phyloP scores from a whole-genome alignment of 1,140 invertebrate species.

The Drosophila pandora region DNA sequence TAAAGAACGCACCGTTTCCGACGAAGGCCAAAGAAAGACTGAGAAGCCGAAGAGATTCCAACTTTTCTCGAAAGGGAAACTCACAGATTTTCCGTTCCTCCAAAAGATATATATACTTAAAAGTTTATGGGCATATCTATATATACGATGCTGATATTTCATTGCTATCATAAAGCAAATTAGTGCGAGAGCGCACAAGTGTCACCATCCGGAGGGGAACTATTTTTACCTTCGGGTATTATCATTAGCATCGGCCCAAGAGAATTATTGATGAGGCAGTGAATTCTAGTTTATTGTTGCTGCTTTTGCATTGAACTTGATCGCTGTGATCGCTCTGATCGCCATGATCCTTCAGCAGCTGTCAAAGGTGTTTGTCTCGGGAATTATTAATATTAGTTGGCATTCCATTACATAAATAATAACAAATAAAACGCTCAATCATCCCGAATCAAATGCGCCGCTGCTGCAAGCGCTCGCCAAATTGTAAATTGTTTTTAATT shows the following conservation, averaged over 20 bases:
- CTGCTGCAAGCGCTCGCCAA: constrained; percentile 26
- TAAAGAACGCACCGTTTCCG: constrained; percentile 64
- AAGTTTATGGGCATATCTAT: constrained; percentile 23
- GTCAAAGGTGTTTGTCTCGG: constrained; percentile 37
- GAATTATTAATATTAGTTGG: constrained; percentile 18
- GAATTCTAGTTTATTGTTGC: neutral
- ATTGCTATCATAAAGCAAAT: constrained; percentile 77
- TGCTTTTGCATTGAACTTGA: constrained; percentile 67
- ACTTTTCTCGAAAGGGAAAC: constrained; percentile 59
- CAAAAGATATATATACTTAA: constrained; percentile 59
- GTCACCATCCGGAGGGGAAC: constrained; percentile 29
- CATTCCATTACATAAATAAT: constrained; percentile 33
- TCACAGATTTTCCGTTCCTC: constrained; percentile 53
- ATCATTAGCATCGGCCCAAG: constrained; percentile 34
- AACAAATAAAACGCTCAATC: constrained; percentile 32
- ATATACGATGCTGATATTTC: constrained; percentile 66
- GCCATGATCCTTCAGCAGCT: constrained; percentile 42
- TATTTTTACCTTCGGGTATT: constrained; percentile 40
- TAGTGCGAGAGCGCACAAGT: constrained; percentile 66
- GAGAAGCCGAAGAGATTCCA: constrained; percentile 38
- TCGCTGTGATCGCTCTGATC: constrained; percentile 18
- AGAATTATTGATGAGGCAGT: constrained; percentile 45
- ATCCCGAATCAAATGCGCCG: constrained; percentile 62
- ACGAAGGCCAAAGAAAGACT: constrained; percentile 68
- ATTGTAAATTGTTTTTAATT: constrained; percentile 72